Base-by-base conservation (phyloP, 1,140 invertebrate species). In the Psilanteris sp. region DNA sequence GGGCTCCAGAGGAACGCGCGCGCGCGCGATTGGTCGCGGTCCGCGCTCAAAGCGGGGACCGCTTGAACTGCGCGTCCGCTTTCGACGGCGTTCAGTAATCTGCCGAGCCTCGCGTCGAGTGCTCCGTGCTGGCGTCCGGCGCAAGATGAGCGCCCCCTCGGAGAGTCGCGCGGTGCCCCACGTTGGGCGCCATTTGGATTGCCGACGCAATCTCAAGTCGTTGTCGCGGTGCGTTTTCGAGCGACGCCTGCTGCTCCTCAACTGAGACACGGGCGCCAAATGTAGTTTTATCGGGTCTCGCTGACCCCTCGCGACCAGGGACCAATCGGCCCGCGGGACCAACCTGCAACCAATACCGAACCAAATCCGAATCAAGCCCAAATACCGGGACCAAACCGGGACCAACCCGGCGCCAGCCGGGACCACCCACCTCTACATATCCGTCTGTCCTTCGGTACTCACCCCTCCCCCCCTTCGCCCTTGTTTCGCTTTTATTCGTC, bases 211-310 rank as follows among this genome's bases (percentile, higher is more conserved):
- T n/a, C 15, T 14, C 20, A 37, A 39, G 32, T 54, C 48, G 14
- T n/a, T 37, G 20, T 37, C 32, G 22, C 48, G 32, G 8, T 54
- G 32, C 22, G 32, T 37, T n/a, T 18, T 54, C 7, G 32, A 54
- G 11, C 32, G 32, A 6, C 34, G 36, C 5, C 13, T 41, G 24
- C 9, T 29, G 14, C 22, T 55, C 7, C 36, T 55, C 9, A 39
- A 41, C 13, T 41, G 22, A 54, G 11, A 29, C 26, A 4, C 32
- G 13, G 32, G 32, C 3, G 6, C 14, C 32, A 15, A 15, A 15
- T 36, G 32, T 36, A 36, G 8, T n/a, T n/a, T n/a, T n/a, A n/a
- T n/a, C n/a, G n/a, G 26, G 26, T 29, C 18, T 9, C 32, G 13
- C n/a, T 8, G 32, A 16, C 32, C 32, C 8, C 8, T 8, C 14